phyloP scores from a whole-genome alignment of 2,888 invertebrate species.

The Pseudococcus longispinus region DNA sequence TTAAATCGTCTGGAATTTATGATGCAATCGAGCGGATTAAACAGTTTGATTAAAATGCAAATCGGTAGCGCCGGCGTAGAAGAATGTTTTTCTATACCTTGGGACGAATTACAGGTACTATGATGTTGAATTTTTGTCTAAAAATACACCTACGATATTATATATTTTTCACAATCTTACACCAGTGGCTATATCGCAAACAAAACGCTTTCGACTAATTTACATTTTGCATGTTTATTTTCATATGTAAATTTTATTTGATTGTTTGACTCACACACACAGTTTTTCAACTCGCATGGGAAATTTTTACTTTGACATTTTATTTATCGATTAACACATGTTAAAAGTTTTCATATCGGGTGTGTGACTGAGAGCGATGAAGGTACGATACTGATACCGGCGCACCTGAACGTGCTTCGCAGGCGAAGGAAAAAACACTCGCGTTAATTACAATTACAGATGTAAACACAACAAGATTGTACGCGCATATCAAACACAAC shows the following conservation, averaged over 20 bases:
- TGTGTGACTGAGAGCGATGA: background rate
- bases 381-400: background rate
- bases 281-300: constrained; percentile 26
- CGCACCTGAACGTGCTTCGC: background rate
- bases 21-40: constrained; percentile 73
- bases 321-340: background rate
- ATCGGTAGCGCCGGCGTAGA: constrained; percentile 76
- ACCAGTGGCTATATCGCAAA: constrained; percentile 1
- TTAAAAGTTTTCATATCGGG: background rate
- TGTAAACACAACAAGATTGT: constrained; percentile 2
- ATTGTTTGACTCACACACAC: constrained; percentile 11
- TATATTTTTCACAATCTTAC: background rate
- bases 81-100: constrained; percentile 86
- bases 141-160: background rate
- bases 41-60: constrained; percentile 73
- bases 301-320: constrained; percentile 4
- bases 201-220: constrained; percentile 29
- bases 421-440: background rate
- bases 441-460: background rate
- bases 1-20: constrained; percentile 77
- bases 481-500: background rate
- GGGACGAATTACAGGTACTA: constrained; percentile 92
- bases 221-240: constrained; percentile 45
- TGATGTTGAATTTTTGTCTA: constrained; percentile 22
- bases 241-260: constrained; percentile 24